Percentiles rank a stretch among this genome's conserved stretches.
phyloP scores from a whole-genome alignment of 2,888 invertebrate genomes.

The Drosophila borborema region DNA sequence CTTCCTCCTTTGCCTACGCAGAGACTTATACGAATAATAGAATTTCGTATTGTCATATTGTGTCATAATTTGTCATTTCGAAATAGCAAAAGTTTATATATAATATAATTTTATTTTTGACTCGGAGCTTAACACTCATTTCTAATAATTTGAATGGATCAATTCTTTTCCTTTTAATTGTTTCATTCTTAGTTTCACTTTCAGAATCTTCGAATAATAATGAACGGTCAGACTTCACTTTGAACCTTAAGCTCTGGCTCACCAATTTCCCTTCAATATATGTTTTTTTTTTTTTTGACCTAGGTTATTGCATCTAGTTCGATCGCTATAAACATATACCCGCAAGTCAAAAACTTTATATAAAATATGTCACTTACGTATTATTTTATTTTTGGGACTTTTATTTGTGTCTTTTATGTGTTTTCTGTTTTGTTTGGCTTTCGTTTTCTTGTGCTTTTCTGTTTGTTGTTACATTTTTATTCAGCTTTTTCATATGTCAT shows the following conservation, averaged over 20 bases:
- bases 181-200: background rate
- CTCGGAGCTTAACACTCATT: background rate
- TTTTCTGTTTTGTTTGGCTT: slow-evolving; percentile 24
- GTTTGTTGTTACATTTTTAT: slow-evolving; percentile 8
- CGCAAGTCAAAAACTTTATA: background rate
- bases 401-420: slow-evolving; percentile 26
- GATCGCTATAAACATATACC: background rate
- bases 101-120: background rate
- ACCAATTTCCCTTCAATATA: background rate
- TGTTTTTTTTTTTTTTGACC: background rate
- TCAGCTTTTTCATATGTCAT: slow-evolving; percentile 39
- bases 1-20: background rate
- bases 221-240: background rate
- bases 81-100: background rate
- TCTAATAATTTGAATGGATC: background rate
- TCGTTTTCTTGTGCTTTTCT: slow-evolving; percentile 13
- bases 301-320: background rate
- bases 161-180: background rate
- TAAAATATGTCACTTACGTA: slow-evolving; percentile 5
- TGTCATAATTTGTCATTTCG: background rate
- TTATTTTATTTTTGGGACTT: slow-evolving; percentile 13
- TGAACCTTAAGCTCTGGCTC: background rate
- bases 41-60: background rate
- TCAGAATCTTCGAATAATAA: background rate
- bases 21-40: no score